A percentile compares a stretch with the other conserved stretches of the same genome.
Evolutionary conservation across 2,888 invertebrate species (phyloP).

Genomic region (Ectemnius lituratus): DNA sequence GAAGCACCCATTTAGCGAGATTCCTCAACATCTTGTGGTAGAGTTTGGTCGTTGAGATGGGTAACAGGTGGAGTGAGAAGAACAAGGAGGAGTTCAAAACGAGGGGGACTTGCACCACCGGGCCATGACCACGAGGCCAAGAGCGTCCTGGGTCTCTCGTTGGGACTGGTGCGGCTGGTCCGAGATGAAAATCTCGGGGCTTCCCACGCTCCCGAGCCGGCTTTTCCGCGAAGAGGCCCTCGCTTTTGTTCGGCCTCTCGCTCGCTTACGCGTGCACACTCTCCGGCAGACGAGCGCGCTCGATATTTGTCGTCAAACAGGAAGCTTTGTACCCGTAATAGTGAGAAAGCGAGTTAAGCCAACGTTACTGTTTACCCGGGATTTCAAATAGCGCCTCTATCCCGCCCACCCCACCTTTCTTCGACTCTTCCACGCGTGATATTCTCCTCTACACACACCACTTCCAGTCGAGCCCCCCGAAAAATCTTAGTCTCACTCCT

Average conservation of each 20-base stretch:
- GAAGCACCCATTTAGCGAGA: neutral
- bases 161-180: too few relatives aligned
- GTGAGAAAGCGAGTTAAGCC: slow-evolving; percentile 7
- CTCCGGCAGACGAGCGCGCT: slow-evolving; percentile 21
- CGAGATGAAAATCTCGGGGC: slow-evolving; percentile 9
- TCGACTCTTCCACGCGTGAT: neutral
- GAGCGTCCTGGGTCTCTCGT: too few relatives aligned
- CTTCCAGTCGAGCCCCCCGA: too few relatives aligned
- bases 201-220: slow-evolving; percentile 4
- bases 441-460: too few relatives aligned
- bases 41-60: neutral
- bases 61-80: slow-evolving; percentile 30
- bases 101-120: too few relatives aligned
- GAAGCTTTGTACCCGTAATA: slow-evolving; percentile 29
- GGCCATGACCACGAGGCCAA: too few relatives aligned
- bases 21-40: neutral
- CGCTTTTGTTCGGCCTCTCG: slow-evolving; percentile 9
- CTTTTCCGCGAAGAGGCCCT: slow-evolving; percentile 24
- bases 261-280: neutral
- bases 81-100: slow-evolving; percentile 7
- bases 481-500: too few relatives aligned
- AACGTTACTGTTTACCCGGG: slow-evolving; percentile 49
- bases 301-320: slow-evolving; percentile 63
- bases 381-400: slow-evolving; percentile 42
- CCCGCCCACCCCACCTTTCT: neutral